These are phyloP conservation scores for Desoria tigrina DNA, from an alignment of 2,888 invertebrate genomes.

Conservation along the genomic window DNA sequence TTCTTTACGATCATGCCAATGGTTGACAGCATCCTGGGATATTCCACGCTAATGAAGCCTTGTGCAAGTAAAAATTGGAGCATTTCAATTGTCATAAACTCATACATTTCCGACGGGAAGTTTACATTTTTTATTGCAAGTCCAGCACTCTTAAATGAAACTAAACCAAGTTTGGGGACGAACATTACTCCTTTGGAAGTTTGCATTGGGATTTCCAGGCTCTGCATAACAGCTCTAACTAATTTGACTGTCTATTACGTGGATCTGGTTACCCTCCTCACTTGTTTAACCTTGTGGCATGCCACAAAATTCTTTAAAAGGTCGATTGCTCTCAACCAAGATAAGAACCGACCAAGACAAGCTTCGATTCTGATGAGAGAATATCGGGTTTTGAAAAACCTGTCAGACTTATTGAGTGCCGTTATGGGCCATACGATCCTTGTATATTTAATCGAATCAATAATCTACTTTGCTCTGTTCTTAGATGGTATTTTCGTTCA, in stretches of 20 bases:
- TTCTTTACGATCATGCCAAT: too few relatives aligned
- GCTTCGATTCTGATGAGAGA: background rate
- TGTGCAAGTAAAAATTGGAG: too few relatives aligned
- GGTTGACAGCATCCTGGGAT: too few relatives aligned
- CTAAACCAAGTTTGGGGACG: too few relatives aligned
- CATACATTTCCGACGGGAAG: too few relatives aligned
- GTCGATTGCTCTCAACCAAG: background rate
- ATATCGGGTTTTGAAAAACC: slow-evolving; percentile 1
- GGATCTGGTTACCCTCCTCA: background rate
- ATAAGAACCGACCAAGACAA: background rate
- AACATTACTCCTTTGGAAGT: too few relatives aligned
- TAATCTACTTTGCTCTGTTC: background rate
- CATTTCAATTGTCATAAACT: too few relatives aligned
- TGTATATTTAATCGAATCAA: background rate
- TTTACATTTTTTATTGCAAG: background rate
- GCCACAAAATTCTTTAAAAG: background rate
- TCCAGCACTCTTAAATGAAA: background rate
- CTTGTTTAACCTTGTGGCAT: background rate
- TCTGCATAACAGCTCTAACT: too few relatives aligned
- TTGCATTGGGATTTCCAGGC: too few relatives aligned
- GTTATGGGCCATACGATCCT: background rate
- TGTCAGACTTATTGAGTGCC: background rate
- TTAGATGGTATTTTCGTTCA: background rate
- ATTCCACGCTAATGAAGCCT: too few relatives aligned
- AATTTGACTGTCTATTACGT: background rate